Percentiles rank a stretch among this genome's conserved stretches.
Conservation (phyloP, 2,797 vertebrate species). For the Hyperoplus lanceolatus region DNA sequence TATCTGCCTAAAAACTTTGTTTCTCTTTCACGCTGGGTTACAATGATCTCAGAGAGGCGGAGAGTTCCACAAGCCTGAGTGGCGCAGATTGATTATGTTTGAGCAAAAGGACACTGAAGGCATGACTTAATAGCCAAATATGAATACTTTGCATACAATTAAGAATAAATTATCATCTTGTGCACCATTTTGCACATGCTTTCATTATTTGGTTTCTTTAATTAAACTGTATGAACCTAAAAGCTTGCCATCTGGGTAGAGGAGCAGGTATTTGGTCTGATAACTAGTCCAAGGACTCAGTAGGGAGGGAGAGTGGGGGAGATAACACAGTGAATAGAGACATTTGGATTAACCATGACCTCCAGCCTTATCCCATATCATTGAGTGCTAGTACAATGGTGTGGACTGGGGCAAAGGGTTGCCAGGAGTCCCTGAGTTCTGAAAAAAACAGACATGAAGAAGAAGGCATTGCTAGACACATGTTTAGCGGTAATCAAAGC, state of each 20-base stretch:
- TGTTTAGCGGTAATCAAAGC: neutral
- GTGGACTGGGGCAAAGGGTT: slow-evolving; percentile 13
- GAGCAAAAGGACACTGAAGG: neutral
- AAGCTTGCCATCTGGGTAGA: slow-evolving; percentile 27
- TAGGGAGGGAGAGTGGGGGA: slow-evolving; percentile 37
- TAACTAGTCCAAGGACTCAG: slow-evolving; percentile 73
- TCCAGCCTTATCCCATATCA: slow-evolving; percentile 41
- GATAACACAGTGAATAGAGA: slow-evolving; percentile 59
- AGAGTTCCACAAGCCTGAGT: slow-evolving; percentile 7
- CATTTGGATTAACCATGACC: slow-evolving; percentile 57
- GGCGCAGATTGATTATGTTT: slow-evolving; percentile 28
- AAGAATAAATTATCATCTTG: neutral
- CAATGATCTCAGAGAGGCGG: slow-evolving; percentile 44
- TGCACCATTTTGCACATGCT: neutral
- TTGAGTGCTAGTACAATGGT: neutral
- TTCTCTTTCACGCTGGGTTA: slow-evolving; percentile 46
- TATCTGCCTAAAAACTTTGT: slow-evolving; percentile 44
- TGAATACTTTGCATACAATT: neutral
- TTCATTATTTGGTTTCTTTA: slow-evolving; percentile 33
- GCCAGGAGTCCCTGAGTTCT: slow-evolving; percentile 2
- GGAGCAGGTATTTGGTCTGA: slow-evolving; percentile 75
- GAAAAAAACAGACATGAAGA: neutral
- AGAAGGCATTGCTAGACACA: neutral
- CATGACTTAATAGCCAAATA: slow-evolving; percentile 9
- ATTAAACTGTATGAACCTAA: slow-evolving; percentile 13